Percentiles rank a stretch among this genome's conserved stretches.
Conservation (phyloP, 2,888 invertebrate species). For the Lepas anatifera region DNA sequence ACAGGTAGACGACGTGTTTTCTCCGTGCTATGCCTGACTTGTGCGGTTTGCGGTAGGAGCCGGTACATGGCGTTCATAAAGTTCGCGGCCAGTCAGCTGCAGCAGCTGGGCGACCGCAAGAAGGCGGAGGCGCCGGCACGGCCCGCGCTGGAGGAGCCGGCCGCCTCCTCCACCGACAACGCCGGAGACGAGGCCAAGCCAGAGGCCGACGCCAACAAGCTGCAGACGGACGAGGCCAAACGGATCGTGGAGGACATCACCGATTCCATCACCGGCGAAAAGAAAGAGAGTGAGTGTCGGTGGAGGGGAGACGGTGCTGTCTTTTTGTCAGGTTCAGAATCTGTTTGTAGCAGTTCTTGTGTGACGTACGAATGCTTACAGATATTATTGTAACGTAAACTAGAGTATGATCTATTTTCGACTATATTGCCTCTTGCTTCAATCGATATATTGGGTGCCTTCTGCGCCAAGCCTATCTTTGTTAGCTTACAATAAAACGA, state of each 20-base stretch:
- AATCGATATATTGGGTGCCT: too few relatives aligned
- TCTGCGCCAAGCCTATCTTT: too few relatives aligned
- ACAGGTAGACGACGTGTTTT: too few relatives aligned
- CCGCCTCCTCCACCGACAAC: constrained; percentile 27
- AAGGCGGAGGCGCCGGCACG: constrained; percentile 38
- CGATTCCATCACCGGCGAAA: constrained; percentile 61
- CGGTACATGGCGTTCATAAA: constrained; percentile 75
- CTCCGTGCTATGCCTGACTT: too few relatives aligned
- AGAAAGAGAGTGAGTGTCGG: constrained; percentile 47
- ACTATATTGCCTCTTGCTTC: too few relatives aligned
- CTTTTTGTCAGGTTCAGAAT: too few relatives aligned
- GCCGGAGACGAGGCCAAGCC: neutral
- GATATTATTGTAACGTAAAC: too few relatives aligned
- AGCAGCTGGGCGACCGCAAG: constrained; percentile 65
- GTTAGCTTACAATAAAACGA: too few relatives aligned
- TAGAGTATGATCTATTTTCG: too few relatives aligned
- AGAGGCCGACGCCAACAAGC: constrained; percentile 24
- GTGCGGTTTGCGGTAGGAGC: neutral
- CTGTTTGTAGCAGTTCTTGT: too few relatives aligned
- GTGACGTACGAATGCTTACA: too few relatives aligned
- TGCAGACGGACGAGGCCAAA: constrained; percentile 65
- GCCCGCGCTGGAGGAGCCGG: constrained; percentile 26
- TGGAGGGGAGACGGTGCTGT: constrained; percentile 22
- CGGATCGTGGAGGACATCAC: constrained; percentile 83
- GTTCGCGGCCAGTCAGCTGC: constrained; percentile 86